Base-by-base conservation (phyloP, 2,888 invertebrate genomes). In the Neoaliturus tenellus region DNA sequence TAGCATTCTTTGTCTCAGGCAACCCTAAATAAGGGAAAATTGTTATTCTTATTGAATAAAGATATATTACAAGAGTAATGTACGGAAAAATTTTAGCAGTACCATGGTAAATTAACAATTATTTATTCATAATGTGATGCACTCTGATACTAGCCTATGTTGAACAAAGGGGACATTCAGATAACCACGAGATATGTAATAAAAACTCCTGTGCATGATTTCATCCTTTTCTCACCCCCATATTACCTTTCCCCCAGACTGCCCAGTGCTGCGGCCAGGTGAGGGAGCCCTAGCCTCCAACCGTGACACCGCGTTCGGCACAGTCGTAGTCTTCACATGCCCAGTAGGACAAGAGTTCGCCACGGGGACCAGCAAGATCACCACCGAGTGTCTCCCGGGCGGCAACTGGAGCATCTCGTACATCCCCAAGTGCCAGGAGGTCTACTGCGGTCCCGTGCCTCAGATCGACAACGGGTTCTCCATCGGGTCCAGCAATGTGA, bases 401-500 rank as follows among this genome's bases (percentile, higher is more conserved):
- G 98, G 98, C 87, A 96, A 96, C 90, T 98, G 98, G 98, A 97
- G 97, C 51, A 93, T 96, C 33, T 95, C 95, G 83, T 98, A 98
- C 90, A 97, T 98, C 89, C 98, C 98, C 14, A 96, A 95, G 90
- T 98, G 98, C 90, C 98, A 98, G 94, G 95, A 94, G 93, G 97
- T 97, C 28, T 99, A 98, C 90, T 99, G 99, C 90, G 98, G 98
- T 82, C 98, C 98, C 31, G 98, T 99, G 73, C 98, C 98, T 82
- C 99, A 99, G 93, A 99, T 99, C 86, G 97, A 98, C 89, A 99
- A 98, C 90, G 98, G 98, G 73, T 98, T 98, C 91, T 98, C 98
- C 1, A 98, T 98, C 89, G 97, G 97, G 73, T 98, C 98, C 0
- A 96, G 98, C 3, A 98, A 98, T 90, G 98, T 99, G 8, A 98